These are phyloP conservation scores for Heliconius sara DNA, from an alignment of 2,888 invertebrate genomes.

Conservation along the genomic window DNA sequence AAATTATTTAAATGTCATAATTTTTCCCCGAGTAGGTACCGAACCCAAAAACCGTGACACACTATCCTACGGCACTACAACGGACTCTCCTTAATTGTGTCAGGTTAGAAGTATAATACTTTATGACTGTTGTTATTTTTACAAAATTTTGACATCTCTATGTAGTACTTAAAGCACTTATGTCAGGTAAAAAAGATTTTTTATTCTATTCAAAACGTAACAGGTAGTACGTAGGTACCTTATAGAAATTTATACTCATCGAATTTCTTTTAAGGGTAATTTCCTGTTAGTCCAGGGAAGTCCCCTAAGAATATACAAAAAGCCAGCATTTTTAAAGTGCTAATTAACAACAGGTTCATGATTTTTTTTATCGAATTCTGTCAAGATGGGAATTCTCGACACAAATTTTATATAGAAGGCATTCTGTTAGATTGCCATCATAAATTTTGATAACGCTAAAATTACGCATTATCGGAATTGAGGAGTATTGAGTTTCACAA, in stretches of 20 bases:
- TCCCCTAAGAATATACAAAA: neutral
- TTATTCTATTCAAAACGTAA: neutral
- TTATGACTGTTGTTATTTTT: neutral
- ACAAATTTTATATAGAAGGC: conserved; percentile 54
- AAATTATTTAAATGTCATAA: neutral
- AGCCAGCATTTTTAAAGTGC: conserved; percentile 27
- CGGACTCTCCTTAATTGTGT: too few species aligned
- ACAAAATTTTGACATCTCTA: neutral
- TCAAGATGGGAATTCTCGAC: conserved; percentile 44
- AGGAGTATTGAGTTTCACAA: conserved; percentile 19
- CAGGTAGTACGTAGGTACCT: neutral
- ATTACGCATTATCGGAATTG: conserved; percentile 56
- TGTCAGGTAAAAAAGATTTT: neutral
- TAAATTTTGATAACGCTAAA: conserved; percentile 63
- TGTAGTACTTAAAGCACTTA: too few species aligned
- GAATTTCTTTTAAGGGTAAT: neutral
- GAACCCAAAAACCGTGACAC: too few species aligned
- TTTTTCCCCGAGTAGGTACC: too few species aligned
- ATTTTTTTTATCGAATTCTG: conserved; percentile 43
- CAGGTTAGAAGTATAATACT: too few species aligned
- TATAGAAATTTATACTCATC: neutral
- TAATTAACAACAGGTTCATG: conserved; percentile 34
- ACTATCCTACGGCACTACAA: too few species aligned
- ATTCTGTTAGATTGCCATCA: conserved; percentile 60
- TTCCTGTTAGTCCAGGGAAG: neutral